Conservation (phyloP, 2,797 vertebrate species). For the Propithecus deckenii region DNA sequence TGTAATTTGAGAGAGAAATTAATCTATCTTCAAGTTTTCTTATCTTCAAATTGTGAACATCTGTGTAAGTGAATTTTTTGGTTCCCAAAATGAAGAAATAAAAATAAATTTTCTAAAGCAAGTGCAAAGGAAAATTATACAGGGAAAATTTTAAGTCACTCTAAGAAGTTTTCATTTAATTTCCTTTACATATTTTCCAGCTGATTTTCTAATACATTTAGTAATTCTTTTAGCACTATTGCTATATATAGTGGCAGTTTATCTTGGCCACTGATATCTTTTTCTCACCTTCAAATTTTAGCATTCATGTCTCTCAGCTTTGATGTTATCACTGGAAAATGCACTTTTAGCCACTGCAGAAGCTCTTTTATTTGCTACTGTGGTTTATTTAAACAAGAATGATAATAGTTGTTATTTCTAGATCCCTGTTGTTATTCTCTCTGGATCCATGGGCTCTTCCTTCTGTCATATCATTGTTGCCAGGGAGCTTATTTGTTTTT, state of each 20-base stretch:
- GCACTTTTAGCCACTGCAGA: background rate
- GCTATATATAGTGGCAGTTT: background rate
- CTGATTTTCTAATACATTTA: background rate
- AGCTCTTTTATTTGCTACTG: background rate
- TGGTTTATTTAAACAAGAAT: constrained; percentile 27
- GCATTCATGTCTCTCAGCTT: background rate
- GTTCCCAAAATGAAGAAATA: constrained; percentile 14
- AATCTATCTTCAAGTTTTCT: constrained; percentile 30
- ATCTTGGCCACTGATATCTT: background rate
- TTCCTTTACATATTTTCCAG: background rate
- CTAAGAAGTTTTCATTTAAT: background rate
- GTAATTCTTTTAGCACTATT: background rate
- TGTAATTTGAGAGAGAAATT: constrained; percentile 24
- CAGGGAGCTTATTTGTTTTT: background rate
- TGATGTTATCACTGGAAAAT: background rate
- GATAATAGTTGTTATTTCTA: background rate
- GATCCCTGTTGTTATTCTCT: background rate
- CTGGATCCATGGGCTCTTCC: background rate
- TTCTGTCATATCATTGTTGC: constrained; percentile 1
- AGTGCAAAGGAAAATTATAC: background rate
- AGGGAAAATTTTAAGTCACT: background rate
- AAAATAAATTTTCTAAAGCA: constrained; percentile 1
- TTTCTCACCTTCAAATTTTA: background rate
- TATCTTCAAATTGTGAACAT: constrained; percentile 43
- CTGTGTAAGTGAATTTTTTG: constrained; percentile 1